Evolutionary conservation across 2,888 invertebrate species (phyloP).

Genomic region (Conops quadrifasciatus): DNA sequence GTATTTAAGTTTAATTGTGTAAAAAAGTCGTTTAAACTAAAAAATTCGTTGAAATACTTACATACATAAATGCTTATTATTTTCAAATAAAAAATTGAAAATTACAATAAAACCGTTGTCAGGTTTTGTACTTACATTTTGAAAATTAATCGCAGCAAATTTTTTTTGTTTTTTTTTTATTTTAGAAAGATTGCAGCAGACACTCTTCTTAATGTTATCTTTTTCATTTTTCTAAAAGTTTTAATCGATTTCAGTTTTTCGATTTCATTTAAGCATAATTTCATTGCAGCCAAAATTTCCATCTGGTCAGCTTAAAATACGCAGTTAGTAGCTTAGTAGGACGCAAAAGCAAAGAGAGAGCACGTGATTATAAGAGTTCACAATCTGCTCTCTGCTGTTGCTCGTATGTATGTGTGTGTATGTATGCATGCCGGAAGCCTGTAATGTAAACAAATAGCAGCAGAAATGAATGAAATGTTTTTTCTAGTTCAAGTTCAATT

Average conservation of each 20-base stretch:
- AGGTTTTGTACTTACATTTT: no score
- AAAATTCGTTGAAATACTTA: neutral
- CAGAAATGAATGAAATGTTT: slow-evolving; percentile 28
- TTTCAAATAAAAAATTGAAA: neutral
- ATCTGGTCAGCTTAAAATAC: slow-evolving; percentile 20
- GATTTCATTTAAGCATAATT: neutral
- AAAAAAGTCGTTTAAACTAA: neutral
- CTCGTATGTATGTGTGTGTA: neutral
- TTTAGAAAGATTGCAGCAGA: no score
- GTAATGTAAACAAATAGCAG: slow-evolving; percentile 21
- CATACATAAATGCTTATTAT: no score
- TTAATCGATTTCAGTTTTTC: neutral
- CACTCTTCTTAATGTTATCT: no score
- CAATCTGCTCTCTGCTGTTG: no score
- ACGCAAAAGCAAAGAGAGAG: neutral
- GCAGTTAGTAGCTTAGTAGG: neutral
- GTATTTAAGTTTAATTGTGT: no score
- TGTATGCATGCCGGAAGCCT: neutral
- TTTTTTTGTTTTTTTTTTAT: no score
- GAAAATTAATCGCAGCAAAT: no score
- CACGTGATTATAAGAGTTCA: no score
- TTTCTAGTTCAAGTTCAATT: slow-evolving; percentile 37
- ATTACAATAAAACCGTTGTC: neutral
- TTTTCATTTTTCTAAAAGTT: neutral
- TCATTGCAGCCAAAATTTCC: neutral